Conservation (phyloP, 2,113 vertebrate species). For the Arizona elegans region DNA sequence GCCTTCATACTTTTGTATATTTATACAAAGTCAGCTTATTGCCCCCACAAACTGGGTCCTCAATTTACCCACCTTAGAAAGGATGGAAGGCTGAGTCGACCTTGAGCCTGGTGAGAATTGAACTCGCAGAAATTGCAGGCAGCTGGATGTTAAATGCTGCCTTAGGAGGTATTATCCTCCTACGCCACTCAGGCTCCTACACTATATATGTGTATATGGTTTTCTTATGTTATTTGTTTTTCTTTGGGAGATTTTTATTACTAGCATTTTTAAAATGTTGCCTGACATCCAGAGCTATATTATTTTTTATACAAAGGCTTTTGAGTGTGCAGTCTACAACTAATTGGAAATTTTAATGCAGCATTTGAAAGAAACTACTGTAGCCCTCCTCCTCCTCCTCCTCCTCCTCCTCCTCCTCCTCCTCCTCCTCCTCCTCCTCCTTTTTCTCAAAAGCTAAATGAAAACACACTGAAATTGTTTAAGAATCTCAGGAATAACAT, state of each 20-base stretch:
- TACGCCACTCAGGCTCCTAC: too few relatives aligned
- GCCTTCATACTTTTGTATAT: too few relatives aligned
- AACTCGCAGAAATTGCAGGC: too few relatives aligned
- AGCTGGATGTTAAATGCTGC: too few relatives aligned
- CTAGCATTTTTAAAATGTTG: not conserved
- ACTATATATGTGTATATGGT: not conserved
- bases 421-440: not conserved
- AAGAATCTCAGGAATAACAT: not conserved
- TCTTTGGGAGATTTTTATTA: not conserved
- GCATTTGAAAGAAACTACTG: not conserved
- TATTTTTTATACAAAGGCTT: not conserved
- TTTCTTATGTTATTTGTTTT: not conserved
- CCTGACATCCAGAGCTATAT: not conserved
- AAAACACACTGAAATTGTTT: not conserved
- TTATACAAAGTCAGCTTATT: too few relatives aligned
- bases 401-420: too few relatives aligned
- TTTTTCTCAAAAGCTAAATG: not conserved
- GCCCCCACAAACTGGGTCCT: too few relatives aligned
- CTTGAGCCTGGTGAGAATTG: too few relatives aligned
- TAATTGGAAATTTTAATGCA: not conserved
- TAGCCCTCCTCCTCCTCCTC: not conserved
- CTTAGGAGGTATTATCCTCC: too few relatives aligned
- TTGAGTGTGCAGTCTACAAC: not conserved
- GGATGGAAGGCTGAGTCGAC: too few relatives aligned
- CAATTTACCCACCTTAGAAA: too few relatives aligned